Conservation (phyloP, 2,797 vertebrate genomes). For the Todus mexicanus region DNA sequence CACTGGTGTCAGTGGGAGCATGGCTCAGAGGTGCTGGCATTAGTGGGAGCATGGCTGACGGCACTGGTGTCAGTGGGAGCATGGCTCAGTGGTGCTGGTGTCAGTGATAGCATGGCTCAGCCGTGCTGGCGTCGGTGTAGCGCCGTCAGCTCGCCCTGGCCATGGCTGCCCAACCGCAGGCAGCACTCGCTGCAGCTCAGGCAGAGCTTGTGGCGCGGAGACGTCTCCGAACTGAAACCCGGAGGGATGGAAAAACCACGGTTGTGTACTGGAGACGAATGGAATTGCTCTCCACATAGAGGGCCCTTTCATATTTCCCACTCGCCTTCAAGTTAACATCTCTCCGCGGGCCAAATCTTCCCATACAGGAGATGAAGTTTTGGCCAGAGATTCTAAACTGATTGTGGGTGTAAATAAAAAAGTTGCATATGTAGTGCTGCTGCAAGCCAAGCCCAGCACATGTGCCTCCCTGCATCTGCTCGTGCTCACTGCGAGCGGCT, state of each 20-base stretch:
- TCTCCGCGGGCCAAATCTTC: neutral
- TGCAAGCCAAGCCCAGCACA: neutral
- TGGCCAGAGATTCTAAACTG: slow-evolving; percentile 14
- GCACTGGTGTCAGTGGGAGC: neutral
- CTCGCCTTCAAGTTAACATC: neutral
- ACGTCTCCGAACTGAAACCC: rapidly evolving
- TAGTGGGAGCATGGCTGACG: neutral
- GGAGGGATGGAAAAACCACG: neutral
- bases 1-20: neutral
- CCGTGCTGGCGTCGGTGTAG: rapidly evolving
- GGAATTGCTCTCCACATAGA: neutral
- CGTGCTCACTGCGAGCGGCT: neutral
- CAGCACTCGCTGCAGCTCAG: neutral
- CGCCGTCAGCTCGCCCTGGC: rapidly evolving
- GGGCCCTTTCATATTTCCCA: neutral
- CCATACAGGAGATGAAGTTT: neutral
- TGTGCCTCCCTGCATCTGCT: neutral
- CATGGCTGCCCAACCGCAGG: neutral
- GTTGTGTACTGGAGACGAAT: neutral
- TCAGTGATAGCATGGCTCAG: rapidly evolving
- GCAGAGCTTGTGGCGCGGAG: neutral
- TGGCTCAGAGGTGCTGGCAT: too few relatives aligned
- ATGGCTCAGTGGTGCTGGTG: neutral
- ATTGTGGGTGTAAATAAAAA: neutral
- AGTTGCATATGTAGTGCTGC: neutral